Evolutionary conservation across 2,888 invertebrate genomes (phyloP), one percentile per base, ranked within the genome.

Genomic region (Petrophora chlorosata): DNA sequence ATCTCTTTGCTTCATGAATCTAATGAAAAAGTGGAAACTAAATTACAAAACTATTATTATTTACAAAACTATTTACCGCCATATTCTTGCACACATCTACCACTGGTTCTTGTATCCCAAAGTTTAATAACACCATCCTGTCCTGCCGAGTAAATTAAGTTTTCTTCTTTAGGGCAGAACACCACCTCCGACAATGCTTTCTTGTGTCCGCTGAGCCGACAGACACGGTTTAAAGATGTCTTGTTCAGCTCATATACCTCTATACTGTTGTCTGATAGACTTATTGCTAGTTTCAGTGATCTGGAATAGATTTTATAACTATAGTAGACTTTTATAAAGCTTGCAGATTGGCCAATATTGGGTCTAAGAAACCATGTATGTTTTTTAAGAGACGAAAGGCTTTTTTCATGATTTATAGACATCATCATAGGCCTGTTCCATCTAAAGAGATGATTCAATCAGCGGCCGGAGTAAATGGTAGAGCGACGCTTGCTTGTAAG

Each of bases 31-130:
- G n/a, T n/a, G n/a, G n/a, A n/a, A n/a, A n/a, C n/a, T n/a, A n/a
- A n/a, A n/a, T n/a, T n/a, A n/a, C n/a, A n/a, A n/a, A n/a, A n/a
- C n/a, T n/a, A n/a, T n/a, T n/a, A n/a, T n/a, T 19, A 14, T 13
- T 23, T 36, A 9, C n/a, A 17, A 26, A 17, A 16, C 7, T 22
- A 41, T 39, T 41, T 14, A 85, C 87, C 82, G 77, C 78, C 82
- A 56, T 80, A 83, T 46, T 86, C 81, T 48, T 79, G 82, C 1
- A 75, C 81, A 68, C 79, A 82, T 34, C 51, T 67, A 0, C 82
- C 90, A 43, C 91, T 86, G 0, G 84, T 79, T 65, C 95, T 80
- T 1, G 92, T 82, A 73, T 95, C 95, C 92, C 93, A 94, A 38
- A 93, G 69, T 62, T 91, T 92, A 17, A 94, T 81, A 13, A 73